A percentile compares a stretch with the other conserved stretches of the same genome.
phyloP scores from a whole-genome alignment of 1,140 invertebrate species.

The Cyclargus thomasi region DNA sequence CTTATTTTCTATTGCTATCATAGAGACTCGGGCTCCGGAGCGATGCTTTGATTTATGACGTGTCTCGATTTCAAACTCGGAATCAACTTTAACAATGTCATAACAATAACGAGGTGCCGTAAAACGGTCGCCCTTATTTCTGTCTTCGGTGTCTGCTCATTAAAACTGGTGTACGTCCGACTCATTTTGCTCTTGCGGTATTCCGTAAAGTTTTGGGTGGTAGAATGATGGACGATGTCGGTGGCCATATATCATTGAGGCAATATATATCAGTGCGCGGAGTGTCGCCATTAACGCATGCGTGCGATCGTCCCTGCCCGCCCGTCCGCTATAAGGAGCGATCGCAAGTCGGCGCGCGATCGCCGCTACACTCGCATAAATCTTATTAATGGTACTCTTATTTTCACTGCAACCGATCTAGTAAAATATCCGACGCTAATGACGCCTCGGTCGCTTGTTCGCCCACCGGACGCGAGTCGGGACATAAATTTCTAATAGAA shows the following conservation, averaged over 20 bases:
- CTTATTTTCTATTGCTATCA: neutral
- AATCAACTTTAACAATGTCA: slow-evolving; percentile 60
- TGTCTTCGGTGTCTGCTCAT: slow-evolving; percentile 68
- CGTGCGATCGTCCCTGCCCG: slow-evolving; percentile 56
- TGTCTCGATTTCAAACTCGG: slow-evolving; percentile 42
- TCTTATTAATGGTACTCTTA: slow-evolving; percentile 71
- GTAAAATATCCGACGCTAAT: slow-evolving; percentile 50
- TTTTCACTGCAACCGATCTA: slow-evolving; percentile 57
- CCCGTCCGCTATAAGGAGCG: slow-evolving; percentile 53
- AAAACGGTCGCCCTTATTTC: slow-evolving; percentile 63
- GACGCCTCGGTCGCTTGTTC: slow-evolving; percentile 40
- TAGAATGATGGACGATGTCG: slow-evolving; percentile 69
- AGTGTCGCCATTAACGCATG: slow-evolving; percentile 72
- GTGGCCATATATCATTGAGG: slow-evolving; percentile 69
- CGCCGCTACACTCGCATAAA: slow-evolving; percentile 64
- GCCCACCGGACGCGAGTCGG: slow-evolving; percentile 23
- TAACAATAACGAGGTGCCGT: slow-evolving; percentile 60
- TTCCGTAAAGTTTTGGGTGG: slow-evolving; percentile 72
- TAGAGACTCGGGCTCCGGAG: neutral
- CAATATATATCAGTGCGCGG: slow-evolving; percentile 68
- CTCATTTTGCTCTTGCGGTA: slow-evolving; percentile 54
- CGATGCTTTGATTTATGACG: slow-evolving; percentile 39
- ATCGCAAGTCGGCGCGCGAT: slow-evolving; percentile 65
- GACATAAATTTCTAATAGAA: slow-evolving; percentile 44
- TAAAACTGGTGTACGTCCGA: slow-evolving; percentile 51